A percentile compares a stretch with the other conserved stretches of the same genome.
These are phyloP conservation scores for Acronicta leporina DNA, from an alignment of 2,888 invertebrate species.

Conservation along the genomic window DNA sequence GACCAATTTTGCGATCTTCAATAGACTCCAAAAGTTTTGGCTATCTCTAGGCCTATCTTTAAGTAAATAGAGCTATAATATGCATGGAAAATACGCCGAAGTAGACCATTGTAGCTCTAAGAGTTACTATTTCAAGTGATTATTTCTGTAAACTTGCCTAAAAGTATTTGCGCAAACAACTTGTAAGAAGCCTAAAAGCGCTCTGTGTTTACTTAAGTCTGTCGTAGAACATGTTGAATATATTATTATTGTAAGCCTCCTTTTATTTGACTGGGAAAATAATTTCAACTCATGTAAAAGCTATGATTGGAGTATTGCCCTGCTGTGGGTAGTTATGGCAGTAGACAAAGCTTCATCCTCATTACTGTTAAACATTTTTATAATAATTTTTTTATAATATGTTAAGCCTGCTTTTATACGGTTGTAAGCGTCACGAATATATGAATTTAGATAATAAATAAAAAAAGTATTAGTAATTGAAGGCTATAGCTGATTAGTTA, in stretches of 20 bases:
- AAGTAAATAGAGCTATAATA: constrained; percentile 2
- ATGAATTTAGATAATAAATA: too few relatives aligned
- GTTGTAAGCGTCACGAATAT: too few relatives aligned
- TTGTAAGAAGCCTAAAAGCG: constrained; percentile 27
- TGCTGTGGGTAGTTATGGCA: too few relatives aligned
- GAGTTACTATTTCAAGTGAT: constrained; percentile 27
- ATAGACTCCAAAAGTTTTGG: background rate
- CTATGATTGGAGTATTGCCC: too few relatives aligned
- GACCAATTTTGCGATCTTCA: background rate
- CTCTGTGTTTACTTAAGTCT: constrained; percentile 17
- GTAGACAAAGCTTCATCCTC: too few relatives aligned
- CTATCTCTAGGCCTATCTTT: background rate
- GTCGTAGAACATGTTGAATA: constrained; percentile 25
- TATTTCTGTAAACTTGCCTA: constrained; percentile 23
- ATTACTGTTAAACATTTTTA: too few relatives aligned
- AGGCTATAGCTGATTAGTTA: too few relatives aligned
- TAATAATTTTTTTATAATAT: too few relatives aligned
- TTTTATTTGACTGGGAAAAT: background rate
- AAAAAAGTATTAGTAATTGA: too few relatives aligned
- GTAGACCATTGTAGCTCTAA: constrained; percentile 7
- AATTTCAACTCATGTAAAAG: background rate
- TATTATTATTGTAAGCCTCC: constrained; percentile 12
- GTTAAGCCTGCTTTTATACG: too few relatives aligned
- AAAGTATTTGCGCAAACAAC: constrained; percentile 37
- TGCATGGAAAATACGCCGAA: constrained; percentile 2